Evolutionary conservation across 2,888 invertebrate species (phyloP).

Genomic region (Tachina fera): DNA sequence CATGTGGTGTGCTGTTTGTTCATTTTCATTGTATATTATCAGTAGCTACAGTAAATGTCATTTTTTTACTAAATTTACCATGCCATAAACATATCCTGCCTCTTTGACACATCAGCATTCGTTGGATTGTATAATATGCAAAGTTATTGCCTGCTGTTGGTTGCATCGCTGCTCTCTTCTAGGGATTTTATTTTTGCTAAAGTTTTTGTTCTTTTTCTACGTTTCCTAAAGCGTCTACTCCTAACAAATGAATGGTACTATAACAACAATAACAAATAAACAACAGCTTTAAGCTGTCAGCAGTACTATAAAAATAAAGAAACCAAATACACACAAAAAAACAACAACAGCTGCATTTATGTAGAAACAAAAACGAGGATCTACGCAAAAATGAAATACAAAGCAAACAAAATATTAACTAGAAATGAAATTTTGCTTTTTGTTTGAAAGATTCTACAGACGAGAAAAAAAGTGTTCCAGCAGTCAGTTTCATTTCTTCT

Average conservation of each 20-base stretch:
- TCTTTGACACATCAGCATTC: constrained; percentile 65
- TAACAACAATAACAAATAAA: constrained; percentile 80
- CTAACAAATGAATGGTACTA: constrained; percentile 67
- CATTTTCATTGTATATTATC: constrained; percentile 63
- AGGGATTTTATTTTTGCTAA: constrained; percentile 23
- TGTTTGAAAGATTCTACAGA: constrained; percentile 38
- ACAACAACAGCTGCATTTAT: constrained; percentile 66
- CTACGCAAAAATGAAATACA: constrained; percentile 49
- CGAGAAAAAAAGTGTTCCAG: constrained; percentile 32
- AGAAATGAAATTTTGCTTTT: constrained; percentile 57
- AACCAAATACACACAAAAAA: constrained; percentile 31
- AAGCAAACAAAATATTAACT: constrained; percentile 71
- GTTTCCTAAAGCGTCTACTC: constrained; percentile 63
- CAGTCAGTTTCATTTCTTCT: constrained; percentile 25
- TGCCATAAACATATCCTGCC: constrained; percentile 71
- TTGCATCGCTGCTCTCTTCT: constrained; percentile 43
- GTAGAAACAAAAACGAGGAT: constrained; percentile 33
- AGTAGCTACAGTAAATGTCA: constrained; percentile 71
- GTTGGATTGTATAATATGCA: constrained; percentile 64
- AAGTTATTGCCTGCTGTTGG: constrained; percentile 57
- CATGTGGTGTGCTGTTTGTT: constrained; percentile 24
- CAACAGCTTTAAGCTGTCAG: constrained; percentile 81
- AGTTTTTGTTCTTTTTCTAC: constrained; percentile 2
- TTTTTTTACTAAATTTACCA: constrained; percentile 69
- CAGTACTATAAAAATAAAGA: constrained; percentile 76